phyloP scores from a whole-genome alignment of 2,113 vertebrate species.

The rabbit (Oryctolagus cuniculus) region DNA sequence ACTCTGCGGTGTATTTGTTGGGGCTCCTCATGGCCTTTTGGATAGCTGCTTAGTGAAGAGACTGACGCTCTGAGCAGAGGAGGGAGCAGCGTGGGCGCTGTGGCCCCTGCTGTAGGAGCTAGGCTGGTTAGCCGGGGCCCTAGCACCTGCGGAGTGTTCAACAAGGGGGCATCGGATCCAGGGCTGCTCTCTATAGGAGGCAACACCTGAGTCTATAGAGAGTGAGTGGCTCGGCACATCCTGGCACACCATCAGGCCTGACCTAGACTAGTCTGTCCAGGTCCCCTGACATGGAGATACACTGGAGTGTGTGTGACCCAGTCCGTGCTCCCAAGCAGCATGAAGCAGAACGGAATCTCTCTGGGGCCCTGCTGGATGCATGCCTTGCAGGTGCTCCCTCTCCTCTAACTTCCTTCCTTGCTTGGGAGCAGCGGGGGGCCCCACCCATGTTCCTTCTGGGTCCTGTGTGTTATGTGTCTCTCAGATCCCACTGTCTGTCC shows the following conservation, averaged over 20 bases:
- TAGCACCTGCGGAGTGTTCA: neutral
- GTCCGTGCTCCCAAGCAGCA: neutral
- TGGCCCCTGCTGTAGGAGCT: neutral
- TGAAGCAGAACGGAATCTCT: neutral
- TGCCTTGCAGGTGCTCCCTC: neutral
- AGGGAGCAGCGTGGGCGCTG: neutral
- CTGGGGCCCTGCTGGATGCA: neutral
- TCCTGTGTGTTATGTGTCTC: slow-evolving; percentile 54
- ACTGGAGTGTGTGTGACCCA: neutral
- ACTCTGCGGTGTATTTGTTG: neutral
- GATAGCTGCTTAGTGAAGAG: neutral
- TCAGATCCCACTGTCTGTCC: neutral
- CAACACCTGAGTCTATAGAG: neutral
- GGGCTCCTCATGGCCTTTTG: neutral
- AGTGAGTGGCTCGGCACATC: neutral
- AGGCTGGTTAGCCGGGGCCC: neutral
- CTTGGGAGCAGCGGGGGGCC: neutral
- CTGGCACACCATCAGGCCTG: neutral
- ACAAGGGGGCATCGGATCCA: neutral
- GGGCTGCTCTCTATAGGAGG: neutral
- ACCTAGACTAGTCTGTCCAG: neutral
- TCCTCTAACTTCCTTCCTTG: neutral
- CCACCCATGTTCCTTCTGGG: neutral
- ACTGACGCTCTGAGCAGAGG: neutral
- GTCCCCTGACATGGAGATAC: neutral